These are phyloP conservation scores for Lampropteryx suffumata DNA, from an alignment of 2,888 invertebrate species.

Conservation along the genomic window DNA sequence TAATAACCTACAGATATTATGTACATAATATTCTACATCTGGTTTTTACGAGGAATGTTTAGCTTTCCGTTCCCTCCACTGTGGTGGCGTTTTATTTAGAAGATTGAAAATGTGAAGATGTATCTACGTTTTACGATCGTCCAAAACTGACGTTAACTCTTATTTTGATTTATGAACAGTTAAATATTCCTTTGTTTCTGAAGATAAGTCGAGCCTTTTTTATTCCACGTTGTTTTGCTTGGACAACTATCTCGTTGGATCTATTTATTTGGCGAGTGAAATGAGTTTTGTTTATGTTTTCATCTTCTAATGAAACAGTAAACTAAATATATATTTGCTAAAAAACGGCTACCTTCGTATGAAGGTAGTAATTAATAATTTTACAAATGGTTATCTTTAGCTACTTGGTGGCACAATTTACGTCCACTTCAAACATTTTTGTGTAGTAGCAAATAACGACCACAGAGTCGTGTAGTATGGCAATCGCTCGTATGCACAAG, in stretches of 20 bases:
- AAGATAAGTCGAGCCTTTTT: slow-evolving; percentile 47
- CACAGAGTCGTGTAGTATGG: no score
- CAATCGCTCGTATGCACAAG: no score
- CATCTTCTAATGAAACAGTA: slow-evolving; percentile 38
- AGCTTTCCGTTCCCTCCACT: slow-evolving; percentile 9
- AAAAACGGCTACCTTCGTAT: no score
- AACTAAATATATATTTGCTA: no score
- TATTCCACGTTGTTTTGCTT: slow-evolving; percentile 34
- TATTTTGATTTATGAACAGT: slow-evolving; percentile 63
- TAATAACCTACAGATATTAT: no score
- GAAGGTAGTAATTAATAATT: no score
- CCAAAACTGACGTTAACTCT: slow-evolving; percentile 64
- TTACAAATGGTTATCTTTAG: no score
- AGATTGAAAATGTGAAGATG: slow-evolving; percentile 38
- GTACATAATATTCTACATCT: no score
- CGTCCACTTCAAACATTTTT: no score
- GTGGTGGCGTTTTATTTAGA: slow-evolving; percentile 23
- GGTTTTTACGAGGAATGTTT: no score
- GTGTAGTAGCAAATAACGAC: no score
- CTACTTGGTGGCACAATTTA: no score
- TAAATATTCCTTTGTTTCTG: slow-evolving; percentile 51
- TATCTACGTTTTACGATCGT: slow-evolving; percentile 59
- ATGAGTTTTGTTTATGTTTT: slow-evolving; percentile 55
- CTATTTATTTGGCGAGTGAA: slow-evolving; percentile 46
- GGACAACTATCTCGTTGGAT: slow-evolving; percentile 26